Percentiles rank a stretch among this genome's conserved stretches.
Conservation (phyloP, 2,797 vertebrate genomes). For the Spea hammondii region DNA sequence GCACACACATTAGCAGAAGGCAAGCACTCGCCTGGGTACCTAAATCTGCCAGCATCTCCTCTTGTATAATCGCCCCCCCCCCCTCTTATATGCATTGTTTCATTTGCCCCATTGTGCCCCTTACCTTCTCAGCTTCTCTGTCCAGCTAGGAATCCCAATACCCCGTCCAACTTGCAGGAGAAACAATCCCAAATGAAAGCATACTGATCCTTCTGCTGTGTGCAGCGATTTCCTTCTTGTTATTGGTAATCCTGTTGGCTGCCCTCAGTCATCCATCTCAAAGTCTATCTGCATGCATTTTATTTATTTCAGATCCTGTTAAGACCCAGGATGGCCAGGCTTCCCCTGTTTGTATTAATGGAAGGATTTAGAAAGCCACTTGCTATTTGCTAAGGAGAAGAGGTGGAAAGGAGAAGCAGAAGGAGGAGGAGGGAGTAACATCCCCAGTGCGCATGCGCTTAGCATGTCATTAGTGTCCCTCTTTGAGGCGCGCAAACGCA, state of each 20-base stretch:
- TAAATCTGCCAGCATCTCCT: slow-evolving; percentile 3
- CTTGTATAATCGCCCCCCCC: slow-evolving; percentile 11
- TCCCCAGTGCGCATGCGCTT: slow-evolving; percentile 42
- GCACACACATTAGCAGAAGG: neutral
- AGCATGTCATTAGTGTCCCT: slow-evolving; percentile 42
- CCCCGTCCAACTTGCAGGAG: slow-evolving; percentile 41
- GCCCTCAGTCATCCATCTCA: slow-evolving; percentile 32
- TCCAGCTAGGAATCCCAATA: slow-evolving; percentile 51
- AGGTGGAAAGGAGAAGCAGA: slow-evolving; percentile 15
- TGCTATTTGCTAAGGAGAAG: slow-evolving; percentile 49
- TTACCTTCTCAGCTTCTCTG: slow-evolving; percentile 41
- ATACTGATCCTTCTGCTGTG: slow-evolving; percentile 35
- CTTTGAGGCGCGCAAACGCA: slow-evolving; percentile 37
- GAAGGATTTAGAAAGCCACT: slow-evolving; percentile 52
- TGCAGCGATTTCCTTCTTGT: slow-evolving; percentile 20
- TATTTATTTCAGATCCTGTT: slow-evolving; percentile 32
- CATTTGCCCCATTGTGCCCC: slow-evolving; percentile 8
- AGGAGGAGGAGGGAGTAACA: slow-evolving; percentile 30
- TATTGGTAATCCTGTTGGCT: slow-evolving; percentile 35
- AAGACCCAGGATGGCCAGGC: slow-evolving; percentile 40
- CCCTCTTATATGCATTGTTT: slow-evolving; percentile 21
- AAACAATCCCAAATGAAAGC: slow-evolving; percentile 44
- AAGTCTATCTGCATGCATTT: slow-evolving; percentile 15
- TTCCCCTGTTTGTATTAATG: slow-evolving; percentile 48
- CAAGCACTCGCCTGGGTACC: neutral